Evolutionary conservation across 2,888 invertebrate genomes (phyloP).

Genomic region (Gerosis bhagava): DNA sequence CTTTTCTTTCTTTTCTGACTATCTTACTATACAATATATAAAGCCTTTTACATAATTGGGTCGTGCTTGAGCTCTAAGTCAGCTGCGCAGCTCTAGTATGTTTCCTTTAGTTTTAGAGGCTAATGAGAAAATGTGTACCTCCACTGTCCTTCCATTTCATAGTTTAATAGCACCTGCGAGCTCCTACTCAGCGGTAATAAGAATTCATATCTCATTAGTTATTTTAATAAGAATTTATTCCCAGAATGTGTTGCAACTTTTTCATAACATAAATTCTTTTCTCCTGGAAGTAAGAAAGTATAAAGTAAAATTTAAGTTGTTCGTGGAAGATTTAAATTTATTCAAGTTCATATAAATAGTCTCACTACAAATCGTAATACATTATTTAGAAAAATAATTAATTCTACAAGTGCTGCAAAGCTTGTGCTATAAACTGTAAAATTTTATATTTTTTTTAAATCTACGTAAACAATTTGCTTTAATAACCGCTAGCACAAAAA

Average conservation of each 20-base stretch:
- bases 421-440: too few species aligned
- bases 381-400: too few species aligned
- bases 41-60: slow-evolving; percentile 18
- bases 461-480: too few species aligned
- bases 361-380: slow-evolving; percentile 1
- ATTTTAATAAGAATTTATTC: slow-evolving; percentile 25
- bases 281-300: slow-evolving; percentile 13
- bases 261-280: slow-evolving; percentile 10
- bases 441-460: too few species aligned
- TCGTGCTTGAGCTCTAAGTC: slow-evolving; percentile 7
- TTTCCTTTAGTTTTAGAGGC: slow-evolving; percentile 47
- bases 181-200: slow-evolving; percentile 26
- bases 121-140: slow-evolving; percentile 67
- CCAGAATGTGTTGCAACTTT: slow-evolving; percentile 15
- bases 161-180: slow-evolving; percentile 48
- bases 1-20: too few species aligned
- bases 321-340: slow-evolving; percentile 15
- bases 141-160: slow-evolving; percentile 52
- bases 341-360: background rate
- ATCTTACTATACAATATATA: slow-evolving; percentile 15
- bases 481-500: too few species aligned
- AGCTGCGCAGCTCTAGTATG: slow-evolving; percentile 35
- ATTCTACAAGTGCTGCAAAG: too few species aligned
- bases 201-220: slow-evolving; percentile 25
- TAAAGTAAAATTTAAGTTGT: slow-evolving; percentile 13